Percentiles rank a stretch among this genome's conserved stretches.
Conservation (phyloP, 2,113 vertebrate species). For the Porphyrio hochstetteri region DNA sequence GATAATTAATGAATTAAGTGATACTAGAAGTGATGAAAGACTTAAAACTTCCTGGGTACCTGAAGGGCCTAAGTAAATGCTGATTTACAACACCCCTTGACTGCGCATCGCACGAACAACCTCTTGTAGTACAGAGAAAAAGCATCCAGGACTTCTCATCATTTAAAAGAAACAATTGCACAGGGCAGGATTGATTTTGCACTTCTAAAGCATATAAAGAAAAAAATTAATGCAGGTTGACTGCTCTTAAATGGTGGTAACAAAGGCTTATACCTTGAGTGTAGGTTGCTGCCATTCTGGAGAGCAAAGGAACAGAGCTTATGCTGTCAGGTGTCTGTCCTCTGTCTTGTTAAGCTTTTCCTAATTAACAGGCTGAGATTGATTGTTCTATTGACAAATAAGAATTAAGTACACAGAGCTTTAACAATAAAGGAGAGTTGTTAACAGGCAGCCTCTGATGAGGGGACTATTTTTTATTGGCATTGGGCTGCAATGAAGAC, state of each 20-base stretch:
- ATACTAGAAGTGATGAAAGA: not conserved
- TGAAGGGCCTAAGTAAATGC: not conserved
- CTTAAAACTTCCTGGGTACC: not conserved
- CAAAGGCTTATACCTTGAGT: not conserved
- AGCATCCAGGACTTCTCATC: not conserved
- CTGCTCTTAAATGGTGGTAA: not conserved
- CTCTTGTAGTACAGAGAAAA: not conserved
- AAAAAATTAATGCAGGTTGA: not conserved
- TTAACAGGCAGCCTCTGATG: conserved; percentile 71
- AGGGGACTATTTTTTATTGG: conserved; percentile 59
- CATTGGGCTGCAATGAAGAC: conserved; percentile 42
- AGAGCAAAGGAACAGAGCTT: not conserved
- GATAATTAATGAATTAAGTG: not conserved
- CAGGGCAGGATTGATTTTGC: not conserved
- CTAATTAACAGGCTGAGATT: conserved; percentile 60
- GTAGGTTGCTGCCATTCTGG: not conserved
- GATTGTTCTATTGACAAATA: conserved; percentile 70
- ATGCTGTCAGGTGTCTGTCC: not conserved
- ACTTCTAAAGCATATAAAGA: not conserved
- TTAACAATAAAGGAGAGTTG: conserved; percentile 60
- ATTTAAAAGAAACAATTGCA: not conserved
- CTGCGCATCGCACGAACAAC: not conserved
- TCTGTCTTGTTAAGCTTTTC: conserved; percentile 47
- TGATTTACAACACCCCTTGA: not conserved
- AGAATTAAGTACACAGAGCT: conserved; percentile 58